Conservation (phyloP, 2,888 invertebrate genomes). For the Chaetogeoica ovagalla region DNA sequence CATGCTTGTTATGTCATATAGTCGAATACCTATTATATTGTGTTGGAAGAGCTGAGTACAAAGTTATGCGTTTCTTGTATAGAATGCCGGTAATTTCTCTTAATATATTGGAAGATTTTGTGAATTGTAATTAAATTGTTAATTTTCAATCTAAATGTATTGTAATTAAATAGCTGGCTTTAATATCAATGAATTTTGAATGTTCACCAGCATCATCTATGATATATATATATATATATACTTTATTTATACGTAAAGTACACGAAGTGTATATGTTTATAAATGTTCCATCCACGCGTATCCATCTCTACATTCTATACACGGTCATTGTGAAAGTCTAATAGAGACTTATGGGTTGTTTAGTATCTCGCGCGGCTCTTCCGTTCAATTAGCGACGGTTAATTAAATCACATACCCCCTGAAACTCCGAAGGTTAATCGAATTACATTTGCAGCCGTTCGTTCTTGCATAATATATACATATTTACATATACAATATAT, state of each 20-base stretch:
- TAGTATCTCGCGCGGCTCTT: slow-evolving; percentile 4
- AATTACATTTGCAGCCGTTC: slow-evolving; percentile 17
- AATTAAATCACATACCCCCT: slow-evolving; percentile 28
- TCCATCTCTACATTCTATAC: neutral
- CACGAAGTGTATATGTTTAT: neutral
- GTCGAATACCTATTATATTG: neutral
- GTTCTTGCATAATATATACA: too few species aligned
- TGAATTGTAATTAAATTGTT: neutral
- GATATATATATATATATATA: too few species aligned
- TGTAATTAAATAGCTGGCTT: slow-evolving; percentile 19
- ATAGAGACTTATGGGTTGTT: slow-evolving; percentile 46
- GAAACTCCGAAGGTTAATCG: slow-evolving; percentile 30
- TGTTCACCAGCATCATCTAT: neutral
- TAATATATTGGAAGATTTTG: neutral
- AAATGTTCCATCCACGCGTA: neutral
- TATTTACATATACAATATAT: too few species aligned
- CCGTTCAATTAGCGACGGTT: slow-evolving; percentile 32
- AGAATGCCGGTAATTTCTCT: neutral
- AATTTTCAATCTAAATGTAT: slow-evolving; percentile 35
- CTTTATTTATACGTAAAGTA: neutral
- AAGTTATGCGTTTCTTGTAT: slow-evolving; percentile 5
- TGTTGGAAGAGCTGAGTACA: neutral
- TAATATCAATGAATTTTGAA: slow-evolving; percentile 23
- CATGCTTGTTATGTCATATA: neutral
- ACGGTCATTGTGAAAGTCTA: slow-evolving; percentile 39